These are phyloP conservation scores for Zoanthus solanderi DNA, from an alignment of 92 coral and sea anemone species.

Conservation along the genomic window DNA sequence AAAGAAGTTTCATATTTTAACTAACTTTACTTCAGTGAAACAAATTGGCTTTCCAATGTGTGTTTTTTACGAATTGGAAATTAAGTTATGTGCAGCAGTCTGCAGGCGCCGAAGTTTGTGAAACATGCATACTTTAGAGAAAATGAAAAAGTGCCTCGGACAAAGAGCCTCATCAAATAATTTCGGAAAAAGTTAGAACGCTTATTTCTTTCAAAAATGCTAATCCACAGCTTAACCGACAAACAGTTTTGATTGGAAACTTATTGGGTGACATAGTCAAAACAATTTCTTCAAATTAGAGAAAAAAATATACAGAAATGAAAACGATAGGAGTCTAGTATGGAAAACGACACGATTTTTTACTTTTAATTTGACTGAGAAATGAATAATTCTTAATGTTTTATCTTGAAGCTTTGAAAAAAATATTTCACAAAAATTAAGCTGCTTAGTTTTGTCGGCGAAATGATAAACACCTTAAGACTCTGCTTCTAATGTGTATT, in stretches of 20 bases:
- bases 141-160: not conserved
- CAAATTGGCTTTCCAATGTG: not conserved
- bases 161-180: constrained; percentile 33
- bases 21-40: not conserved
- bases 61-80: no score
- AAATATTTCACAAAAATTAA: not conserved
- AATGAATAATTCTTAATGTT: not conserved
- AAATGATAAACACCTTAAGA: constrained; percentile 5
- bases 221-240: constrained; percentile 10
- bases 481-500: not conserved
- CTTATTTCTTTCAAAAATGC: not conserved
- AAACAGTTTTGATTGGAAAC: constrained; percentile 23
- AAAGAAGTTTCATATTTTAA: no score
- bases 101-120: no score
- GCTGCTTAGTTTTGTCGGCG: not conserved
- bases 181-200: not conserved
- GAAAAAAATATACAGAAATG: not conserved
- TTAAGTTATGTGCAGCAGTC: no score
- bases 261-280: not conserved
- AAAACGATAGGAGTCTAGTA: not conserved
- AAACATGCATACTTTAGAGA: not conserved
- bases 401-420: not conserved
- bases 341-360: not conserved
- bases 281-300: not conserved
- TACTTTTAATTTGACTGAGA: not conserved